These are phyloP conservation scores for Aphaenogaster floridana DNA, from an alignment of 1,140 invertebrate genomes.

Conservation along the genomic window DNA sequence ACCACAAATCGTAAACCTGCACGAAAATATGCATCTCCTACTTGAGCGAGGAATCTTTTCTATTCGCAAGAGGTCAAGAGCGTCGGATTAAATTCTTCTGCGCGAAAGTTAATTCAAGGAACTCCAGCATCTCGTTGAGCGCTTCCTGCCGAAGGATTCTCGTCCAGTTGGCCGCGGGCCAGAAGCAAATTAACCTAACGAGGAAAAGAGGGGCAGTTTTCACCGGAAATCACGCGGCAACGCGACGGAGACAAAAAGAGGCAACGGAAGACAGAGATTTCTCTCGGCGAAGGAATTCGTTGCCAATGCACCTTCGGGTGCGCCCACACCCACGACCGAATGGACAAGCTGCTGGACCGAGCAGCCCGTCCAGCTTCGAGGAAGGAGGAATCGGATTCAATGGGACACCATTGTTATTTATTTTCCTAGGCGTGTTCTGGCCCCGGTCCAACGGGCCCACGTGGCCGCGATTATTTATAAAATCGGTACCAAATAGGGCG, in stretches of 20 bases:
- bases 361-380: neutral
- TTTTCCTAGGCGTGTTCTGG: slow-evolving; percentile 75
- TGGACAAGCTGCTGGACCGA: slow-evolving; percentile 56
- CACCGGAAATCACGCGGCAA: slow-evolving; percentile 67
- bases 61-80: slow-evolving; percentile 22
- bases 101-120: slow-evolving; percentile 63
- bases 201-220: slow-evolving; percentile 74
- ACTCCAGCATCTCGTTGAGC: slow-evolving; percentile 23
- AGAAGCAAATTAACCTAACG: slow-evolving; percentile 80
- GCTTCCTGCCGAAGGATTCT: slow-evolving; percentile 36
- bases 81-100: slow-evolving; percentile 56
- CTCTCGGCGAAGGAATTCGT: slow-evolving; percentile 65
- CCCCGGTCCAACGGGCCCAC: slow-evolving; percentile 64
- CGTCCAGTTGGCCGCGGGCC: slow-evolving; percentile 72
- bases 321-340: slow-evolving; percentile 62
- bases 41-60: neutral
- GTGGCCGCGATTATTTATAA: slow-evolving; percentile 76
- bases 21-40: neutral
- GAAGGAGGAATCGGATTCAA: slow-evolving; percentile 71
- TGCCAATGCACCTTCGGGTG: slow-evolving; percentile 63
- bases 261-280: slow-evolving; percentile 49
- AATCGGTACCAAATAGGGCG: slow-evolving; percentile 75
- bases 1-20: neutral
- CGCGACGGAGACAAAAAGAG: slow-evolving; percentile 34
- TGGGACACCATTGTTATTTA: slow-evolving; percentile 78